Percentiles rank a stretch among this genome's conserved stretches.
Conservation (phyloP, 1,140 invertebrate genomes). For the Drosophila guanche region DNA sequence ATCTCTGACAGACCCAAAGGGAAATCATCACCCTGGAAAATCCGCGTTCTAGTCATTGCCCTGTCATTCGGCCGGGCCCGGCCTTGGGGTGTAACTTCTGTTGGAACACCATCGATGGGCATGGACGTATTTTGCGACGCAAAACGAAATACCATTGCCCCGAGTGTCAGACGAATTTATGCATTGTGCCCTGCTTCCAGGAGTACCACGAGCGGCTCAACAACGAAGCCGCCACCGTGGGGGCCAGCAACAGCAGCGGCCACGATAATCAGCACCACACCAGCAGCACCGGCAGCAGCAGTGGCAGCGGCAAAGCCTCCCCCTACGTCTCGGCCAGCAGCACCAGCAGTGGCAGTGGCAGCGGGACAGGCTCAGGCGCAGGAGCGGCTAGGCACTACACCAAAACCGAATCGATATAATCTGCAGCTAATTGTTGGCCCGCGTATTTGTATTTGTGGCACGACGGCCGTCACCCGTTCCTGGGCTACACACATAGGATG, state of each 20-base stretch:
- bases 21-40: conserved; percentile 83
- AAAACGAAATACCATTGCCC: conserved; percentile 95
- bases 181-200: conserved; percentile 94
- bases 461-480: conserved; percentile 21
- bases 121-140: conserved; percentile 90
- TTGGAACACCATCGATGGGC: conserved; percentile 93
- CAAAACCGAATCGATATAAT: conserved; percentile 82
- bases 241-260: conserved; percentile 24
- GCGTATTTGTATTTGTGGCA: conserved; percentile 72
- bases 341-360: conserved; percentile 25
- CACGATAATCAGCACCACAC: conserved; percentile 45
- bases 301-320: conserved; percentile 50
- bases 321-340: conserved; percentile 40
- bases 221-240: conserved; percentile 65
- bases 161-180: conserved; percentile 93
- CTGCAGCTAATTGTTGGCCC: conserved; percentile 21
- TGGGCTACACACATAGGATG: background rate
- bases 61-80: conserved; percentile 90
- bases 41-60: conserved; percentile 88
- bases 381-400: conserved; percentile 59
- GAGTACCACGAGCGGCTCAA: conserved; percentile 88
- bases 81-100: conserved; percentile 93
- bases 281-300: conserved; percentile 41
- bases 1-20: conserved; percentile 65
- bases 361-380: conserved; percentile 1